Base-by-base conservation (phyloP, 2,888 invertebrate genomes). In the Diarsia brunnea region DNA sequence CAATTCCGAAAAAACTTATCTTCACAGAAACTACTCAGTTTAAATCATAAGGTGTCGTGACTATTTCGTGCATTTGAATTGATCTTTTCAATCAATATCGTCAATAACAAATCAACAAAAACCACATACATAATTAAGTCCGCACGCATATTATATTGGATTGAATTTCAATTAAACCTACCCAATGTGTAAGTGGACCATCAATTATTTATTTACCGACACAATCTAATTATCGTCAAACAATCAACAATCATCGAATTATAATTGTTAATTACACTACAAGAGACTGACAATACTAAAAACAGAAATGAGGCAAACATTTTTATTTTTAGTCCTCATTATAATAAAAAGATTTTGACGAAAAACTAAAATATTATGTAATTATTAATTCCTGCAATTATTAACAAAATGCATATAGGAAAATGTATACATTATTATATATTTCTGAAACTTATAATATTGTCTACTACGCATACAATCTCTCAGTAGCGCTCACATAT, bases 151-250 rank as follows among this genome's bases (percentile, higher is more conserved):
- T 49, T 75, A 19, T 58, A 55, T 31, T n/a, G 3, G 1, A n/a
- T 68, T 19, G 27, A 38, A 70, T 49, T 70, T 58, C n/a, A 70
- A 58, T 49, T 21, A 49, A 21, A 31, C 27, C 31, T 12, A 79
- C 21, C 19, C n/a, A 58, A n/a, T 79, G 38, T 49, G 10, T 79
- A 27, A 53, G 16, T 66, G 27, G 11, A 16, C 31, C 4, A 51
- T 70, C 31, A 71, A 79, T 60, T 69, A 79, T 75, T 60, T 69
- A 79, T 75, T 45, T 5, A 60, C 38, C 12, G 4, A 10, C 72
- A 19, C 31, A 16, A 16, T 24, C 21, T 79, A 70, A 45, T 10
- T 51, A 60, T n/a, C 51, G 79, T 61, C 16, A 49, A 55, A 24
- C 65, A 64, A 45, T 45, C 21, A 51, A 27, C 8, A 4, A 27